Conservation (phyloP, 2,888 invertebrate genomes). For the Plusia festucae region DNA sequence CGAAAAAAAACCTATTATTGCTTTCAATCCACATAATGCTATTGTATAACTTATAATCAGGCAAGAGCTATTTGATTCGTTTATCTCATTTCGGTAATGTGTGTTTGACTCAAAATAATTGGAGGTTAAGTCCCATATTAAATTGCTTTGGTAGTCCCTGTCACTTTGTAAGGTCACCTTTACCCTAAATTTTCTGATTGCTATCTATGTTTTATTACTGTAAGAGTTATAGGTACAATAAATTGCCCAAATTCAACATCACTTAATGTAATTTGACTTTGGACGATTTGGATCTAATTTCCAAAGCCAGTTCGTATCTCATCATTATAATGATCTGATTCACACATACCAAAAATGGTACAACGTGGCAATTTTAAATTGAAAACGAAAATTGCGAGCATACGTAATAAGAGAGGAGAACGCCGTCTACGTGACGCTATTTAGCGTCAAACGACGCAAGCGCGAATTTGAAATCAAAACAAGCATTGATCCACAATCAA, state of each 20-base stretch:
- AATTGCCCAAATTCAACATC: conserved; percentile 4
- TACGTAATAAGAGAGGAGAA: conserved; percentile 73
- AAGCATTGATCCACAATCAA: conserved; percentile 86
- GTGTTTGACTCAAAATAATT: conserved; percentile 65
- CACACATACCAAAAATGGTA: conserved; percentile 59
- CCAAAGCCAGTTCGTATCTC: conserved; percentile 17
- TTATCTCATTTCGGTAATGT: conserved; percentile 70
- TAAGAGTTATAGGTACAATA: background rate
- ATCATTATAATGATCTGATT: conserved; percentile 20
- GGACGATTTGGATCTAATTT: conserved; percentile 3
- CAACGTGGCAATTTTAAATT: conserved; percentile 73
- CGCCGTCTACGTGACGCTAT: conserved; percentile 86
- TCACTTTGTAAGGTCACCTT: conserved; percentile 58
- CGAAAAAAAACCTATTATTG: conserved; percentile 49
- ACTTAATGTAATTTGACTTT: conserved; percentile 1
- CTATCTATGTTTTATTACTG: background rate
- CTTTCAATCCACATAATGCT: conserved; percentile 70
- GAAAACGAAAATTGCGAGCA: conserved; percentile 82
- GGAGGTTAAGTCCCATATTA: conserved; percentile 58
- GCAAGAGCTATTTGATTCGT: conserved; percentile 75
- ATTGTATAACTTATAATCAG: conserved; percentile 78
- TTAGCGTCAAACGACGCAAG: conserved; percentile 87
- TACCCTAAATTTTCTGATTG: conserved; percentile 46
- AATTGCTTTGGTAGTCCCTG: conserved; percentile 69
- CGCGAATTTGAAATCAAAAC: conserved; percentile 90